phyloP scores from a whole-genome alignment of 2,888 invertebrate genomes.

The Drosophila hawaiiensis region DNA sequence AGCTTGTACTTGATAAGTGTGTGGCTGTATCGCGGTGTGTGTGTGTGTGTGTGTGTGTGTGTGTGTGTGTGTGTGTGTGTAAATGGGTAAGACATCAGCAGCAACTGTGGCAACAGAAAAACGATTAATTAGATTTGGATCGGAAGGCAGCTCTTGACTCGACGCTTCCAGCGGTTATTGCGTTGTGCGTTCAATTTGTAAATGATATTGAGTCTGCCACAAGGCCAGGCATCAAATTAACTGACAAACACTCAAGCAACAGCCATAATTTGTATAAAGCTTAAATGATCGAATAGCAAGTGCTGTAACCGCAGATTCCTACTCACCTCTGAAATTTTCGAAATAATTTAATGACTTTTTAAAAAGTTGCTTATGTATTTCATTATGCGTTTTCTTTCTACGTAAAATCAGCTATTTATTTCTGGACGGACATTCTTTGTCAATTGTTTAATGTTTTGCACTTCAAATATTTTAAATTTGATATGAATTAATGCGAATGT shows the following conservation, averaged over 20 bases:
- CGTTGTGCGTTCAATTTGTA: conserved; percentile 39
- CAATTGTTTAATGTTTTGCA: background rate
- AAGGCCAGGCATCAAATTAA: conserved; percentile 57
- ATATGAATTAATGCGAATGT: background rate
- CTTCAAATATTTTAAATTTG: background rate
- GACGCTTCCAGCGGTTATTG: conserved; percentile 32
- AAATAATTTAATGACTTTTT: background rate
- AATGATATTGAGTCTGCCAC: conserved; percentile 48
- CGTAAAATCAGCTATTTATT: background rate
- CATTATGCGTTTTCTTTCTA: background rate
- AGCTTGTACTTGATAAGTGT: conserved; percentile 32
- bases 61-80: conserved; percentile 26
- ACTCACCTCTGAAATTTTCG: background rate
- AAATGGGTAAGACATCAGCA: conserved; percentile 49
- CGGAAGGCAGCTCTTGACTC: conserved; percentile 37
- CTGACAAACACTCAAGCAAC: conserved; percentile 57
- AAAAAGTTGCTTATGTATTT: background rate
- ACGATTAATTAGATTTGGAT: conserved; percentile 82
- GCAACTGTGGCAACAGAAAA: conserved; percentile 66
- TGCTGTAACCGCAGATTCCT: too few relatives aligned
- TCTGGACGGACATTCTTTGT: background rate
- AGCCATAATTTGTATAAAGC: background rate
- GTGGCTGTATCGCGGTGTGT: conserved; percentile 4
- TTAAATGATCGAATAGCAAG: too few relatives aligned
- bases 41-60: conserved; percentile 6